Base-by-base conservation (phyloP, 2,888 invertebrate genomes). In the Amblyjoppa proteus region DNA sequence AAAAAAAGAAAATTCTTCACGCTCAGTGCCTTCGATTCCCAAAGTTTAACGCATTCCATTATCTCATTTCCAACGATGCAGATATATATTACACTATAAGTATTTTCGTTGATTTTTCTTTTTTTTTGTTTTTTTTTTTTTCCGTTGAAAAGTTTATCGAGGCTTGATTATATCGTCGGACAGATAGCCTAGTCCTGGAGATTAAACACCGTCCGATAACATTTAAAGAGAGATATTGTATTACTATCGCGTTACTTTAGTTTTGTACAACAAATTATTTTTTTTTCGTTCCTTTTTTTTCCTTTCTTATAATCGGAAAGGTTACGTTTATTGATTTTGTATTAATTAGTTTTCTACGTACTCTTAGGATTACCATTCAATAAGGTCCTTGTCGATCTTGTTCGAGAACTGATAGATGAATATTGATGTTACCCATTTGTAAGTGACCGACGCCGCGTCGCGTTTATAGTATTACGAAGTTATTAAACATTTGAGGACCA, bases 291-390 rank as follows among this genome's bases (percentile, higher is more conserved):
- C 4, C 56, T 53, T 28, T 25, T 49, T 74, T 78, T 49, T 41
- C 6, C 34, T 41, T 56, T 73, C 73, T 77, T 53, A 6, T 69
- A 69, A 51, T 41, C 53, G 11, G 56, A 74, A 71, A 80, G 68
- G 56, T 61, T 28, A 77, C 38, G 76, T 61, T 80, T 56, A 73
- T 83, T 66, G 20, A 79, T 81, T 77, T 75, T 75, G 64, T 82
- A 79, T 82, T 79, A 56, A 78, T 70, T 81, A 81, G 56, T 74
- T 81, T 81, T 81, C 58, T 61, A 77, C 77, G 49, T 84, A 73
- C 77, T 41, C 76, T 20, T 76, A 79, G 20, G 61, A 58, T 83
- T 71, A 71, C 31, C 41, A 80, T 75, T 64, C n/a, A 83, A 69
- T 28, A 31, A 58, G 34, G 28, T 70, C 41, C 61, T 51, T 20